phyloP scores from a whole-genome alignment of 2,888 invertebrate genomes.

The Brachyopa scutellaris region DNA sequence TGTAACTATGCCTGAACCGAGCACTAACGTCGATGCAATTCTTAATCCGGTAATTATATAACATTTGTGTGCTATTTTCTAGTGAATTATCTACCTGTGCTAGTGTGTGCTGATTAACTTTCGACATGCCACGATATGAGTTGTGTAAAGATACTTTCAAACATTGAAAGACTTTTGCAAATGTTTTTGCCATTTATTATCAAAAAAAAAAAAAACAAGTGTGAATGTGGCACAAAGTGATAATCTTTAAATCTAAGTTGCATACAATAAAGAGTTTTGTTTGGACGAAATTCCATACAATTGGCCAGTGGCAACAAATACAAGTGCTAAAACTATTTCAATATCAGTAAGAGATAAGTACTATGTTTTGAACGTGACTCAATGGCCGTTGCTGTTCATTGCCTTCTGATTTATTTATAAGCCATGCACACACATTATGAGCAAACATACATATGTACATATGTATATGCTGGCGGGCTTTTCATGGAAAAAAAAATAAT shows the following conservation, averaged over 20 bases:
- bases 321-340: conserved; percentile 23
- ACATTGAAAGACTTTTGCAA: background rate
- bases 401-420: conserved; percentile 10
- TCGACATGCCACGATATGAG: conserved; percentile 4
- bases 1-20: conserved; percentile 75
- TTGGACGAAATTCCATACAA: conserved; percentile 27
- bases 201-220: background rate
- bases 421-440: no score
- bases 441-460: background rate
- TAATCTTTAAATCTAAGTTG: conserved; percentile 22
- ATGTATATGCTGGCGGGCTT: no score
- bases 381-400: conserved; percentile 11
- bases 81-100: background rate
- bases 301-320: background rate
- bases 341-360: conserved; percentile 39
- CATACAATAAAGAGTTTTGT: conserved; percentile 7
- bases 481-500: background rate
- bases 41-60: conserved; percentile 79
- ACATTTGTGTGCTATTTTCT: background rate
- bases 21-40: conserved; percentile 78
- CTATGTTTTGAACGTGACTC: conserved; percentile 42
- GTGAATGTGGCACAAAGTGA: conserved; percentile 41
- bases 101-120: conserved; percentile 27
- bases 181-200: background rate
- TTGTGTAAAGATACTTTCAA: conserved; percentile 11